Evolutionary conservation across 1,140 invertebrate genomes (phyloP).

Genomic region (Philotrypesis tridentata): DNA sequence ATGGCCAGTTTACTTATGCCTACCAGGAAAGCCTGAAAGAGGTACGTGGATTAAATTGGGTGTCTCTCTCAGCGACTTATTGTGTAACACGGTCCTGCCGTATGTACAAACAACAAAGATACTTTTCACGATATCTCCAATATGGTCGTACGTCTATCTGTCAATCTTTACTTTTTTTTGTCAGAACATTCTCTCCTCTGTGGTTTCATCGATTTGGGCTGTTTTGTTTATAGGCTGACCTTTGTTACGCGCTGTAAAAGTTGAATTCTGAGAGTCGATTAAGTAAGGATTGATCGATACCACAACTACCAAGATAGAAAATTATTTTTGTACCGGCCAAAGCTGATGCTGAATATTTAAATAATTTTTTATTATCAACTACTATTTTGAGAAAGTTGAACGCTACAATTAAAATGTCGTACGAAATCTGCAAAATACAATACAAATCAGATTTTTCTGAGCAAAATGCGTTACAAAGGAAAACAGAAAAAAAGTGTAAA

Average conservation of each 20-base stretch:
- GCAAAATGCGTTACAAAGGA: constrained; percentile 10
- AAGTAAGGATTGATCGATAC: constrained; percentile 11
- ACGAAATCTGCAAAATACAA: too few species aligned
- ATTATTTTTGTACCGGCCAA: neutral
- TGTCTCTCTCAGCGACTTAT: constrained; percentile 22
- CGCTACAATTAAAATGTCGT: neutral
- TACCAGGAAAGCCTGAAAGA: constrained; percentile 74
- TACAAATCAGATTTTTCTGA: too few species aligned
- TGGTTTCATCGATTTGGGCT: neutral
- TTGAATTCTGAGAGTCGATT: neutral
- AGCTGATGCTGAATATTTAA: neutral
- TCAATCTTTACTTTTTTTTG: neutral
- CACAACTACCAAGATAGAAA: neutral
- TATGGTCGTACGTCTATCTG: neutral
- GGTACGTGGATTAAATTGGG: constrained; percentile 63
- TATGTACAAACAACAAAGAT: constrained; percentile 58
- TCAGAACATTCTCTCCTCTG: neutral
- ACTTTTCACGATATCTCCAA: neutral
- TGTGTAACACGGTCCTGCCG: constrained; percentile 57
- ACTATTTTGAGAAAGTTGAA: neutral
- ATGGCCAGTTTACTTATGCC: constrained; percentile 74
- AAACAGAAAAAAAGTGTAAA: neutral
- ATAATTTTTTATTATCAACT: neutral
- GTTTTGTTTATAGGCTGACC: neutral
- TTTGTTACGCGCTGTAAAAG: neutral